Conservation (phyloP, 2,888 invertebrate species). For the Spilarctia lutea region DNA sequence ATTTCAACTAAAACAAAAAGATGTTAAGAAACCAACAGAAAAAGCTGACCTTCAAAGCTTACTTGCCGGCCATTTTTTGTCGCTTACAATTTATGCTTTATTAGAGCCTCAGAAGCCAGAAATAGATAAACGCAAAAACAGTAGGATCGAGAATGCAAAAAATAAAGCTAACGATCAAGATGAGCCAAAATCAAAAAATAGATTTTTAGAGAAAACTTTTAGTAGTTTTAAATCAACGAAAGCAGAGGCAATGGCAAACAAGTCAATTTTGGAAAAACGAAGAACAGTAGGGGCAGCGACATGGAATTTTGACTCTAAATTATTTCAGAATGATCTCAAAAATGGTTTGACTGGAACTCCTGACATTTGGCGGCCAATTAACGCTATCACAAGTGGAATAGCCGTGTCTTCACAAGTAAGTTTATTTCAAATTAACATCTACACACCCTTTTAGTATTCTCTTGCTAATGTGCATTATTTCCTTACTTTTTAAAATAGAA, state of each 20-base stretch:
- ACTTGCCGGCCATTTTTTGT: constrained; percentile 89
- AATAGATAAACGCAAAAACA: constrained; percentile 71
- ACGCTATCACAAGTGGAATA: constrained; percentile 89
- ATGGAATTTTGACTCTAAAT: constrained; percentile 88
- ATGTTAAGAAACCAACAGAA: constrained; percentile 78
- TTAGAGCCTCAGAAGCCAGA: constrained; percentile 86
- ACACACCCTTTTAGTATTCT: background rate
- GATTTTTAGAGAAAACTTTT: constrained; percentile 83
- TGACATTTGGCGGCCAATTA: constrained; percentile 90
- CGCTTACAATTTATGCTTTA: constrained; percentile 89
- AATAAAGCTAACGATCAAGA: constrained; percentile 78
- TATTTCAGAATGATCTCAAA: constrained; percentile 87
- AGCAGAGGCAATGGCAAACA: constrained; percentile 77
- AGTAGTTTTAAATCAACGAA: constrained; percentile 81
- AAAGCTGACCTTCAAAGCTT: constrained; percentile 85
- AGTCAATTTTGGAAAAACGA: constrained; percentile 87
- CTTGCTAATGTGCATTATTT: background rate
- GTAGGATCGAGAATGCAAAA: constrained; percentile 68
- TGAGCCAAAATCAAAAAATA: constrained; percentile 79
- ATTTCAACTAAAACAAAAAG: constrained; percentile 88
- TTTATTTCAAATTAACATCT: constrained; percentile 17
- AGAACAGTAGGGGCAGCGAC: constrained; percentile 90
- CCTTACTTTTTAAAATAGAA: too few relatives aligned
- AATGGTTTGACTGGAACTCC: constrained; percentile 88
- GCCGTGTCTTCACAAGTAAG: constrained; percentile 82